Evolutionary conservation across 2,888 invertebrate species (phyloP).

Genomic region (Cataglyphis albicans): DNA sequence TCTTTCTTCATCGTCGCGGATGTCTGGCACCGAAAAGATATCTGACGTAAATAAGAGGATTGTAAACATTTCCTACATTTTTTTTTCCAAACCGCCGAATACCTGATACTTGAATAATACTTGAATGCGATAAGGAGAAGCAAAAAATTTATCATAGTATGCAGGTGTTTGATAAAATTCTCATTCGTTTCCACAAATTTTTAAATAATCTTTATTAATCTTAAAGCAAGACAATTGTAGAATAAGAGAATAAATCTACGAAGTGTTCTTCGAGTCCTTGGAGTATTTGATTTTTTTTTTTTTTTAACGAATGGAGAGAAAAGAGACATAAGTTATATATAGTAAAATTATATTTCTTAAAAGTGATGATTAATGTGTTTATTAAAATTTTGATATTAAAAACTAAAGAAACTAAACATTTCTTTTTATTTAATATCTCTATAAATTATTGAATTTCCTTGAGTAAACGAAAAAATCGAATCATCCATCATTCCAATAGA

Average conservation of each 20-base stretch:
- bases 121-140: not conserved
- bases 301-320: not conserved
- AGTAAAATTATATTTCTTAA: not conserved
- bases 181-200: not conserved
- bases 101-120: no score
- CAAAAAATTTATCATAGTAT: constrained; percentile 9
- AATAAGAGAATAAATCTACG: not conserved
- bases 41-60: constrained; percentile 60
- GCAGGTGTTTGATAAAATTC: not conserved
- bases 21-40: constrained; percentile 41
- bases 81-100: constrained; percentile 16
- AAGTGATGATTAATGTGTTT: not conserved
- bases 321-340: not conserved
- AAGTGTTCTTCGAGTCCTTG: not conserved
- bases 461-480: not conserved
- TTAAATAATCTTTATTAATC: not conserved
- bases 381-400: not conserved
- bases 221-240: not conserved
- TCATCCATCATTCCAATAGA: not conserved
- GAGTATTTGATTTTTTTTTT: not conserved
- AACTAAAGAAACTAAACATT: not conserved
- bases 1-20: constrained; percentile 50
- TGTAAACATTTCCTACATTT: constrained; percentile 55
- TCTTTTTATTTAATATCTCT: not conserved
- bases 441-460: not conserved